These are phyloP conservation scores for Lepidochrysops patricia DNA, from an alignment of 2,888 invertebrate genomes.

Conservation along the genomic window DNA sequence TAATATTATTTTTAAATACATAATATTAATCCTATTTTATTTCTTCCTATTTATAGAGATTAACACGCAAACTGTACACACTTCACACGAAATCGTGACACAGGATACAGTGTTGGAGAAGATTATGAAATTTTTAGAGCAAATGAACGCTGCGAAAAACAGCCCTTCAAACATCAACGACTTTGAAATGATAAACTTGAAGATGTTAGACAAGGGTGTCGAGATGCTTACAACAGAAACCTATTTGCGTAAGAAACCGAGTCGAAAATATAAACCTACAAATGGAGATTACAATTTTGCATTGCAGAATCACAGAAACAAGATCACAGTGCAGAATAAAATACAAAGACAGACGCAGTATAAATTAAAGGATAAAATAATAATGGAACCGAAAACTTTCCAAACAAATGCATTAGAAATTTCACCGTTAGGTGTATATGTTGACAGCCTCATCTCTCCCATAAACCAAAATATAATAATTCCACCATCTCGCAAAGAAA, in stretches of 20 bases:
- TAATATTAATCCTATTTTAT: too few species aligned
- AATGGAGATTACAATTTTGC: constrained; percentile 14
- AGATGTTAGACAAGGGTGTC: not conserved
- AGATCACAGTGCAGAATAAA: constrained; percentile 15
- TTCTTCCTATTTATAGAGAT: constrained; percentile 3
- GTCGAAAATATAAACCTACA: not conserved
- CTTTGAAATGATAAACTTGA: constrained; percentile 6
- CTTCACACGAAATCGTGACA: constrained; percentile 19
- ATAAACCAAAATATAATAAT: constrained; percentile 49
- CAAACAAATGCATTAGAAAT: constrained; percentile 55
- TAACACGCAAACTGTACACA: constrained; percentile 18
- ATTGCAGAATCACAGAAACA: constrained; percentile 22
- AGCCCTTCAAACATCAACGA: constrained; percentile 17
- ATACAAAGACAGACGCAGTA: not conserved
- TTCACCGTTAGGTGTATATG: constrained; percentile 43
- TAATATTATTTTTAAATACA: too few species aligned
- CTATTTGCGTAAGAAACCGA: not conserved
- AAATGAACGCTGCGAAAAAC: constrained; percentile 35
- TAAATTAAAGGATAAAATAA: constrained; percentile 3
- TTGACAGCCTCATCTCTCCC: constrained; percentile 34
- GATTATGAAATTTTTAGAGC: constrained; percentile 40
- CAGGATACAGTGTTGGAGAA: constrained; percentile 33
- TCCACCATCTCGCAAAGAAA: constrained; percentile 25
- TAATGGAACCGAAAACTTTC: constrained; percentile 36
- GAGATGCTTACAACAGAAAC: not conserved